These are phyloP conservation scores for Larimichthys crocea DNA, from an alignment of 2,113 vertebrate genomes.

Conservation along the genomic window DNA sequence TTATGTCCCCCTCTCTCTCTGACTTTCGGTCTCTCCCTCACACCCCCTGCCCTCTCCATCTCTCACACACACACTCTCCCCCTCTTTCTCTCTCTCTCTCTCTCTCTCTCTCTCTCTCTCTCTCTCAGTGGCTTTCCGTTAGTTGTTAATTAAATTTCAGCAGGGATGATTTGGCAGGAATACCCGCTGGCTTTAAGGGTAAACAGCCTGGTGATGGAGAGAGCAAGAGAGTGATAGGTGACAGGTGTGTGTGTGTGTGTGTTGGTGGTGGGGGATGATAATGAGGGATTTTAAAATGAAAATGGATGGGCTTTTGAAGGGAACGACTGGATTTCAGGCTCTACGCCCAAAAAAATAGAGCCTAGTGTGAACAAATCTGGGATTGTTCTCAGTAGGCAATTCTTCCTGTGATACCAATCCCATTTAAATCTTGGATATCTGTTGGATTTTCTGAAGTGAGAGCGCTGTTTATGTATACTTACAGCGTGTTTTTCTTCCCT, in stretches of 20 bases:
- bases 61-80: accelerated
- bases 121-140: constrained; percentile 56
- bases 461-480: background rate
- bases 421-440: constrained; percentile 39
- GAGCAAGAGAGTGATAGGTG: constrained; percentile 51
- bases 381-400: constrained; percentile 37
- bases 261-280: constrained; percentile 30
- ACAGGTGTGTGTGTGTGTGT: constrained; percentile 47
- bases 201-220: constrained; percentile 69
- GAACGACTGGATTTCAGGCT: constrained; percentile 49
- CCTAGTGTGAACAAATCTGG: constrained; percentile 21
- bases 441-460: background rate
- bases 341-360: background rate
- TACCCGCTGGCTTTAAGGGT: constrained; percentile 71
- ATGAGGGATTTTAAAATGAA: constrained; percentile 63
- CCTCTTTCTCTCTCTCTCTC: background rate
- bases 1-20: constrained; percentile 58
- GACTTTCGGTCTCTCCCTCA: background rate
- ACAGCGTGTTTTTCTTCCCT: constrained; percentile 1
- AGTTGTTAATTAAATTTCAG: constrained; percentile 82
- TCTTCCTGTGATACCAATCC: constrained; percentile 32
- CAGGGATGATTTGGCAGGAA: constrained; percentile 74
- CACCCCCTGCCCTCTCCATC: constrained; percentile 29
- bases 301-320: constrained; percentile 44
- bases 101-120: background rate